Conservation (phyloP, 2,113 vertebrate species). For the Seriola dumerili region DNA sequence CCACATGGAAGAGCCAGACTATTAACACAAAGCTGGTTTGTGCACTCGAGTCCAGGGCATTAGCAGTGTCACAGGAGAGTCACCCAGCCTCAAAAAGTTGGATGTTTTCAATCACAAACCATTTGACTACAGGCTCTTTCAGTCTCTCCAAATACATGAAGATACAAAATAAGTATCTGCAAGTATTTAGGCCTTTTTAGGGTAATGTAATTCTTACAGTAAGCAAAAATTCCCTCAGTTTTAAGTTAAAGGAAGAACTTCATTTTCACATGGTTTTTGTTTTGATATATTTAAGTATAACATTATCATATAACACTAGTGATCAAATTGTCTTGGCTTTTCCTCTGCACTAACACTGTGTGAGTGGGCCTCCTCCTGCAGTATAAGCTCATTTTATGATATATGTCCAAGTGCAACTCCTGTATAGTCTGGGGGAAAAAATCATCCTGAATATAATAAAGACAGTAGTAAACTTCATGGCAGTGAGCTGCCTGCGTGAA, state of each 20-base stretch:
- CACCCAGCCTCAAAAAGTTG: neutral
- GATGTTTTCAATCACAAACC: neutral
- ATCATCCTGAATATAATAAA: slow-evolving; percentile 54
- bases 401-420: slow-evolving; percentile 35
- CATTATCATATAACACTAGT: neutral
- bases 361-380: slow-evolving; percentile 33
- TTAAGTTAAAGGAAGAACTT: neutral
- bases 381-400: slow-evolving; percentile 47
- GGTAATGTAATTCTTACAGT: neutral
- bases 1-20: slow-evolving; percentile 36
- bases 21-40: slow-evolving; percentile 27
- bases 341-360: slow-evolving; percentile 23
- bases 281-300: slow-evolving; percentile 3
- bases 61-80: slow-evolving; percentile 14
- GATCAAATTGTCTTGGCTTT: slow-evolving; percentile 26
- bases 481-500: slow-evolving; percentile 45
- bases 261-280: neutral
- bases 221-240: too few species aligned
- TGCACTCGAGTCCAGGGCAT: neutral
- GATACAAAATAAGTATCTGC: neutral
- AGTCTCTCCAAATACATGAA: neutral
- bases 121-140: neutral
- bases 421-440: slow-evolving; percentile 14
- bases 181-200: neutral
- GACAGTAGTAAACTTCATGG: slow-evolving; percentile 53